Evolutionary conservation across 2,797 vertebrate genomes (phyloP).

Genomic region (Distichodus sexfasciatus): DNA sequence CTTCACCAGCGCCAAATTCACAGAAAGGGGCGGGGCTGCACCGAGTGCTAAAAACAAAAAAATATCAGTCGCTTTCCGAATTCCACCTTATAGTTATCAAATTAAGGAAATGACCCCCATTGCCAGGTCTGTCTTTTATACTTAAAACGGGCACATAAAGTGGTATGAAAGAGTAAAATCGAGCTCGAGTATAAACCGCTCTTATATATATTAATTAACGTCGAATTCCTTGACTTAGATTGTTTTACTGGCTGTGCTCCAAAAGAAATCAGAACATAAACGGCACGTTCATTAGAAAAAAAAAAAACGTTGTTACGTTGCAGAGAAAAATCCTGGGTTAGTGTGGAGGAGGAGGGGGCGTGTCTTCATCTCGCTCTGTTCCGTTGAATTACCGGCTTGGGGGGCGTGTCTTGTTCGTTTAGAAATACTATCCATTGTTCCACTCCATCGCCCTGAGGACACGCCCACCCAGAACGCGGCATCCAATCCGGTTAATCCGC

Average conservation of each 20-base stretch:
- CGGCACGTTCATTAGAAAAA: too few species aligned
- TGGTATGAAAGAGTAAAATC: too few species aligned
- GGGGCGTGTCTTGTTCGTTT: conserved; percentile 64
- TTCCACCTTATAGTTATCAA: conserved; percentile 7
- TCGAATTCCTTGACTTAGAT: too few species aligned
- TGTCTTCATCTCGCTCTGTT: conserved; percentile 17
- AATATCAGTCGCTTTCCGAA: conserved; percentile 5
- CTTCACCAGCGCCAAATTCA: too few species aligned
- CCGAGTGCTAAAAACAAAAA: conserved; percentile 18
- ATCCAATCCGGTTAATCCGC: conserved; percentile 59
- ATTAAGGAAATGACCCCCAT: not conserved
- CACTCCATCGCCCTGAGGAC: conserved; percentile 56
- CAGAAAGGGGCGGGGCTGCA: conserved; percentile 40
- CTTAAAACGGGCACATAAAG: too few species aligned
- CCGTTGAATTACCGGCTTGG: conserved; percentile 44
- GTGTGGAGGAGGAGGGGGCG: conserved; percentile 59
- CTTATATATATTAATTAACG: too few species aligned
- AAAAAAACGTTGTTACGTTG: conserved; percentile 18
- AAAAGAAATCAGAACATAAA: too few species aligned
- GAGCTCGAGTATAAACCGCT: too few species aligned
- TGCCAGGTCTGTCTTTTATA: not conserved
- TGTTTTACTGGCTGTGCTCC: too few species aligned
- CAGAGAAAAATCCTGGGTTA: conserved; percentile 15
- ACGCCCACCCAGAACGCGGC: conserved; percentile 49
- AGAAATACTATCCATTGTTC: conserved; percentile 75